Evolutionary conservation across 2,797 vertebrate genomes (phyloP).

Genomic region (Corythornis leucogaster): DNA sequence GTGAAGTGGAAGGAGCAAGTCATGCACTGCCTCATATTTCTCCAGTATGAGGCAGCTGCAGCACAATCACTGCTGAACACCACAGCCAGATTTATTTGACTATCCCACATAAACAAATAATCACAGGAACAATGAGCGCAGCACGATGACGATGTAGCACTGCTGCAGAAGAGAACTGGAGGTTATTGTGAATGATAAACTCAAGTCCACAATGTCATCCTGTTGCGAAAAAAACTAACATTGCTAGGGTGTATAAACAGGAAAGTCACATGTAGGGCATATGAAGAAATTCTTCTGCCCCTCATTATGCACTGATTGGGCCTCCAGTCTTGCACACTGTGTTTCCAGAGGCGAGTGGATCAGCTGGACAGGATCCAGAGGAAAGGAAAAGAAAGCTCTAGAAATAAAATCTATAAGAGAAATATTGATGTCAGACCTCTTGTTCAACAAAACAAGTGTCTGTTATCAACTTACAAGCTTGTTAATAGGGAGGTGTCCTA

Average conservation of each 20-base stretch:
- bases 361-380: not conserved
- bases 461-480: not conserved
- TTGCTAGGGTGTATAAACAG: conserved; percentile 26
- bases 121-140: conserved; percentile 32
- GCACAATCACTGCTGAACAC: not conserved
- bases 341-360: not conserved
- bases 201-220: conserved; percentile 41
- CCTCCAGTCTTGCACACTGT: not conserved
- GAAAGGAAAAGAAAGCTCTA: conserved; percentile 42
- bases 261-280: not conserved
- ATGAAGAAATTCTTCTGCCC: conserved; percentile 26
- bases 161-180: conserved; percentile 23
- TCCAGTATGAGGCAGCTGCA: not conserved
- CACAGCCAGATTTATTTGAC: conserved; percentile 32
- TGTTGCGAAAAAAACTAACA: conserved; percentile 70
- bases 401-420: not conserved
- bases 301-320: not conserved
- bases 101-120: conserved; percentile 43
- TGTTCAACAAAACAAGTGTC: not conserved
- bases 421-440: not conserved
- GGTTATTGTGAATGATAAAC: conserved; percentile 52
- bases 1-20: not conserved
- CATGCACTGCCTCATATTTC: not conserved
- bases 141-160: not conserved
- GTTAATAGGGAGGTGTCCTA: not conserved